Base-by-base conservation (phyloP, 92 coral and sea anemone species). In the Palythoa caribaeorum region DNA sequence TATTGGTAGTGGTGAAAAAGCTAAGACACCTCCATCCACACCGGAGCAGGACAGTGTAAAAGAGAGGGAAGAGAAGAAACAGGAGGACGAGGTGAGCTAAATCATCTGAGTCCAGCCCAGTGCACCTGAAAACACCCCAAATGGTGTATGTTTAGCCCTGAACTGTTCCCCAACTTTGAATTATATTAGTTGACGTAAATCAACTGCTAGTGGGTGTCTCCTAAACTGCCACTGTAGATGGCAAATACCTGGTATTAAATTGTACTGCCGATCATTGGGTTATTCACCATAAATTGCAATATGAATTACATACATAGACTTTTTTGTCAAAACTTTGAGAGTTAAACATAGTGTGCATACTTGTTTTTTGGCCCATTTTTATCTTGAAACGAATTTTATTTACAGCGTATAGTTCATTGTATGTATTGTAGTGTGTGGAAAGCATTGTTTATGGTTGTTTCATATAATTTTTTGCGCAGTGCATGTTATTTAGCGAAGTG, bases 21-120 rank as follows among this genome's bases (percentile, higher is more conserved):
- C 65, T 17, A 17, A 14, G 5, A 14, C 19, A 14, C 16, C n/a
- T n/a, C 20, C 59, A 35, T 47, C 73, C 21, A 38, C 78, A 39
- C 50, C 66, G 38, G 84, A 59, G 38, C 36, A 62, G 39, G 14
- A 28, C n/a, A 71, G 60, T 37, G 83, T 37, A 53, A 38, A 78
- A 57, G 83, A 92, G 50, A 44, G 50, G 8, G 89, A 83, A 80
- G 86, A 87, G 80, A 90, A 84, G 71, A 19, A 83, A 13, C 48
- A 83, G 20, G 15, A 87, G 44, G 84, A 59, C 40, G 54, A 81
- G 86, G 86, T 81, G 86, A 81, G 86, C 86, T 81, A 81, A 17
- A 66, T 66, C 86, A 78, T 50, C 83, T 78, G 83, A 78, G 50
- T 54, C 36, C 84, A 76, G 36, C 77, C 77, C 14, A 20, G 63